Base-by-base conservation (phyloP, 92 coral and sea anemone genomes). In the Porites cylindrica region DNA sequence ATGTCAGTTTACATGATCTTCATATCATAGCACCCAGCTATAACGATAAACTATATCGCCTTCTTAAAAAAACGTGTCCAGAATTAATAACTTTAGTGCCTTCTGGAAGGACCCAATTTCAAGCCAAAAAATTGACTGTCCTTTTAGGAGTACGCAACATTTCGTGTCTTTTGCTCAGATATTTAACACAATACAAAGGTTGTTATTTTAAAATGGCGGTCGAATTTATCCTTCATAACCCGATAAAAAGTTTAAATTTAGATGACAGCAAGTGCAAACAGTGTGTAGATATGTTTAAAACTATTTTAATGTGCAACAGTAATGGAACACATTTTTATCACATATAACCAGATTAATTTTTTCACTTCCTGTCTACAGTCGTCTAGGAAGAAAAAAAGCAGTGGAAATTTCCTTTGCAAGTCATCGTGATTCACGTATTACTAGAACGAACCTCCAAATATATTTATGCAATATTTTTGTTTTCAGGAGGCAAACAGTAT, bases 351-450 rank as follows among this genome's bases (percentile, higher is more conserved):
- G 83, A 20, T 51, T 43, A 71, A 82, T 82, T 58, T 70, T 68
- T 82, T 38, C 12, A 82, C 86, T 82, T 82, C 86, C 86, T 82
- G 78, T 70, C 76, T 17, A 32, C 50, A 54, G 16, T 26, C 7
- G 10, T 2, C 18, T 4, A 16, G 14, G 24, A 20, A 52, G 17
- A 60, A 10, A n/a, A 19, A 21, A 54, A 7, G 6, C 1, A 4
- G 38, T 8, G 50, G 18, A n/a, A 56, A 71, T 26, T 70, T 38
- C 64, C 61, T 58, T 43, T 56, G 14, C 24, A 68, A 26, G 76
- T 13, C 19, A 71, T 82, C 78, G 66, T 72, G 69, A 59, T 70
- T 54, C 78, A 70, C 16, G 65, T 78, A 85, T 43, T 50, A 86
- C 79, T 74, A 69, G 67, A 52, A 73, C 79, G 20, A 70, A 78